Evolutionary conservation across 2,888 invertebrate species (phyloP).

Genomic region (Sphaerophoria rueppellii): DNA sequence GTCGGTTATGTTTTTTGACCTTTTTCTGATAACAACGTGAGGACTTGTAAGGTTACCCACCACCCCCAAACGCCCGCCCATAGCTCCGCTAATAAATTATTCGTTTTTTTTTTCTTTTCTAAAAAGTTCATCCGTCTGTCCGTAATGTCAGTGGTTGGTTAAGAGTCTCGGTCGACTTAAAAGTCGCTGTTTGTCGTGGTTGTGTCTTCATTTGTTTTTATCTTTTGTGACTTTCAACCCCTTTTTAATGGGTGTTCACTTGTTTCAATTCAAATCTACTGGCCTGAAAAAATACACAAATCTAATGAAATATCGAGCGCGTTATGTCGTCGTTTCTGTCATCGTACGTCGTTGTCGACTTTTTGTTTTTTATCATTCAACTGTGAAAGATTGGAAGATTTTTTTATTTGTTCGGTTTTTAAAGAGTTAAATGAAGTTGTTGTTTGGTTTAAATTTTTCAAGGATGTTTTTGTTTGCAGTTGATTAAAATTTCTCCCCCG

Average conservation of each 20-base stretch:
- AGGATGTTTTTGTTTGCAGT: constrained; percentile 26
- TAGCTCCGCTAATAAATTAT: constrained; percentile 60
- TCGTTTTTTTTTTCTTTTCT: constrained; percentile 62
- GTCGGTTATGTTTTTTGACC: constrained; percentile 58
- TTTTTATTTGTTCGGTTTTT: neutral
- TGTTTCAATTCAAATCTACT: constrained; percentile 55
- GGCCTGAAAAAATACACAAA: constrained; percentile 70
- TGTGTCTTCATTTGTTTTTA: constrained; percentile 1
- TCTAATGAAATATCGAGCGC: constrained; percentile 64
- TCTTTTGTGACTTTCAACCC: constrained; percentile 69
- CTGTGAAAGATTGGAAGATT: constrained; percentile 17
- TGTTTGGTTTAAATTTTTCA: constrained; percentile 15
- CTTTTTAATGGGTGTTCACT: constrained; percentile 65
- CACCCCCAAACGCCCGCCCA: neutral
- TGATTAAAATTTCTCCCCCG: constrained; percentile 25
- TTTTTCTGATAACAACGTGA: constrained; percentile 68
- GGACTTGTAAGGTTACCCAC: constrained; percentile 54
- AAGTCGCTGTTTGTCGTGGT: constrained; percentile 9
- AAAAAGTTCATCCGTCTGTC: constrained; percentile 61
- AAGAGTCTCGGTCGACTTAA: constrained; percentile 9
- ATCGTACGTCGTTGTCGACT: neutral
- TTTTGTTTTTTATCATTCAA: constrained; percentile 17
- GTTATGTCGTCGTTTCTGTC: constrained; percentile 34
- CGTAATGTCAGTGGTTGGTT: neutral
- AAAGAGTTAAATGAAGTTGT: constrained; percentile 42